Percentiles rank a stretch among this genome's conserved stretches.
Evolutionary conservation across 1,140 invertebrate genomes (phyloP).

Genomic region (Drosophila chauvacae): DNA sequence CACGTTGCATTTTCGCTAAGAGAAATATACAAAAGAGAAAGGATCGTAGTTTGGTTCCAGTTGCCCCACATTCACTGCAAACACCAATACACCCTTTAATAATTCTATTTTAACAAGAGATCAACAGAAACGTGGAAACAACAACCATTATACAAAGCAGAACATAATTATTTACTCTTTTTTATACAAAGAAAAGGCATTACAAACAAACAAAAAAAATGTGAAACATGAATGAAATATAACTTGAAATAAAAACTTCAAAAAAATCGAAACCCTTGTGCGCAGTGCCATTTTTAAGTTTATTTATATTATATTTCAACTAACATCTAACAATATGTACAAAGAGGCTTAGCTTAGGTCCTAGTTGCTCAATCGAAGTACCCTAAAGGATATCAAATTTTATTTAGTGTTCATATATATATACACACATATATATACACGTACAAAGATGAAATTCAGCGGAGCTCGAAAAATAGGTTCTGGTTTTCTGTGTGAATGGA

Average conservation of each 20-base stretch:
- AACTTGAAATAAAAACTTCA: constrained; percentile 79
- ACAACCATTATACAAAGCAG: constrained; percentile 74
- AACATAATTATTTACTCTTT: constrained; percentile 82
- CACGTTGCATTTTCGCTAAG: constrained; percentile 76
- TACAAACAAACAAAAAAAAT: constrained; percentile 67
- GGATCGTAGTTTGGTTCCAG: constrained; percentile 70
- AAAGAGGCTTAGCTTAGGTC: constrained; percentile 50
- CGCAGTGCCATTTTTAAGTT: constrained; percentile 38
- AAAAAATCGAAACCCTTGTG: constrained; percentile 64
- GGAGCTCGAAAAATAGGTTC: constrained; percentile 45
- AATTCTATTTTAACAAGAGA: constrained; percentile 69
- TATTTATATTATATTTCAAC: constrained; percentile 54
- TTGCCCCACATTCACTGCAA: constrained; percentile 49
- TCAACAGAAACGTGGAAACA: constrained; percentile 68
- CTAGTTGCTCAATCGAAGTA: constrained; percentile 21
- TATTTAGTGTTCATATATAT: constrained; percentile 33
- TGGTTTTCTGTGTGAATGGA: constrained; percentile 9
- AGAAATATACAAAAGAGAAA: constrained; percentile 36
- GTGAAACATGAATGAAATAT: constrained; percentile 84
- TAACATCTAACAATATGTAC: constrained; percentile 68
- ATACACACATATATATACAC: constrained; percentile 37
- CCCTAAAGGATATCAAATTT: constrained; percentile 55
- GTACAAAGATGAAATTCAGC: constrained; percentile 50
- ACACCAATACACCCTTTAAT: constrained; percentile 50
- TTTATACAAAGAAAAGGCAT: constrained; percentile 81